Conservation (phyloP, 2,113 vertebrate species). For the Naja naja region DNA sequence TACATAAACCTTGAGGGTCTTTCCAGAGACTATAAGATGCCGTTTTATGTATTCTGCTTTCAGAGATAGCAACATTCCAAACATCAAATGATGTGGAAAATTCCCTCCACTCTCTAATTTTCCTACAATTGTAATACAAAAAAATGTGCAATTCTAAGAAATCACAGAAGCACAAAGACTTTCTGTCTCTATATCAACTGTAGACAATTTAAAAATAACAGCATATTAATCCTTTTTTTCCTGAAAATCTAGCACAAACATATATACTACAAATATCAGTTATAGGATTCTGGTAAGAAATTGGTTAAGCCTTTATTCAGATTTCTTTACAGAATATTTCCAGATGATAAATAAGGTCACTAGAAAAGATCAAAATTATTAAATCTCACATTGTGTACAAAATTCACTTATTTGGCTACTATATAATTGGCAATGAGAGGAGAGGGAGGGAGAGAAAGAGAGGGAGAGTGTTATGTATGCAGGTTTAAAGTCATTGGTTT, state of each 20-base stretch:
- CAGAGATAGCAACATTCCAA: not conserved
- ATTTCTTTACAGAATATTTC: slow-evolving; percentile 42
- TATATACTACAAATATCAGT: slow-evolving; percentile 30
- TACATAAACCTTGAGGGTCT: not conserved
- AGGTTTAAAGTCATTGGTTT: too few relatives aligned
- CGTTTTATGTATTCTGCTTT: not conserved
- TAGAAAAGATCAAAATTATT: slow-evolving; percentile 47
- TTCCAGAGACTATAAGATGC: not conserved
- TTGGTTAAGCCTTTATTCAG: slow-evolving; percentile 49
- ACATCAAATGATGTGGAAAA: not conserved
- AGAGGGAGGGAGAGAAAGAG: not conserved
- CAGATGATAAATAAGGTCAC: slow-evolving; percentile 52
- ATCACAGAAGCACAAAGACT: not conserved
- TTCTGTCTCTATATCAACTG: slow-evolving; percentile 11
- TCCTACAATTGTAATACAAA: not conserved
- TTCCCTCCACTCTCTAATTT: not conserved
- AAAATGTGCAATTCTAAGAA: not conserved
- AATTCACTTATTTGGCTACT: slow-evolving; percentile 35
- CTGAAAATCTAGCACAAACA: slow-evolving; percentile 6
- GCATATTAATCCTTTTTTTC: slow-evolving; percentile 14
- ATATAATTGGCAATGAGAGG: not conserved
- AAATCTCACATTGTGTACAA: slow-evolving; percentile 13
- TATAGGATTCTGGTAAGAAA: slow-evolving; percentile 51
- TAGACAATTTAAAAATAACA: slow-evolving; percentile 30
- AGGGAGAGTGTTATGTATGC: too few relatives aligned